These are phyloP conservation scores for Drosophila paramelanica DNA, from an alignment of 2,888 invertebrate species.

Conservation along the genomic window DNA sequence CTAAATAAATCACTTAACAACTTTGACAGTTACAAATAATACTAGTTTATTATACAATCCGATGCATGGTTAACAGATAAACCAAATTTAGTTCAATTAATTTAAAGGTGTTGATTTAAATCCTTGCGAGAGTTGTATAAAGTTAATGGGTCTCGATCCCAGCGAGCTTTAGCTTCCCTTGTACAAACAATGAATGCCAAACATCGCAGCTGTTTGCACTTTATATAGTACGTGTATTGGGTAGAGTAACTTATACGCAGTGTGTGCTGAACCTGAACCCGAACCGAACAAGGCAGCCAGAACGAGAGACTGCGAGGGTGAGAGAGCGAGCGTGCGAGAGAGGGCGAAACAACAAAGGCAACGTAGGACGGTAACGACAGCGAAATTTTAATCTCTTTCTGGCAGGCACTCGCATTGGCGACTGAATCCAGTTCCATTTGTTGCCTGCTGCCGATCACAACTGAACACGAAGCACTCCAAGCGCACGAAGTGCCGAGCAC, in stretches of 20 bases:
- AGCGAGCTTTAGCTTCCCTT: constrained; percentile 52
- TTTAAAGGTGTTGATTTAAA: constrained; percentile 2
- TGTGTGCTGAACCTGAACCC: constrained; percentile 52
- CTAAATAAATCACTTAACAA: constrained; percentile 37
- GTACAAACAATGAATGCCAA: constrained; percentile 76
- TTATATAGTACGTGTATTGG: constrained; percentile 59
- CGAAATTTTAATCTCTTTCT: constrained; percentile 49
- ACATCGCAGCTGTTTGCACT: constrained; percentile 58
- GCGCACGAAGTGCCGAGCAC: constrained; percentile 32
- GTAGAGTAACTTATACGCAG: constrained; percentile 42
- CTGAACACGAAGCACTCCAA: constrained; percentile 39
- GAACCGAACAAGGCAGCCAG: constrained; percentile 27
- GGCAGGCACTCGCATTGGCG: constrained; percentile 19
- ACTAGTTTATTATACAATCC: constrained; percentile 31
- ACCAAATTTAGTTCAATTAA: neutral
- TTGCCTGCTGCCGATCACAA: constrained; percentile 60
- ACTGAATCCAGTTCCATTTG: constrained; percentile 58
- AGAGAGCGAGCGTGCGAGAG: constrained; percentile 10
- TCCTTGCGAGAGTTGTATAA: constrained; percentile 34
- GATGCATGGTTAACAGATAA: neutral
- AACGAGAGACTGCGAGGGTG: constrained; percentile 13
- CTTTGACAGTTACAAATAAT: constrained; percentile 51
- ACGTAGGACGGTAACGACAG: constrained; percentile 23
- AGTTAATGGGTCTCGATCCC: neutral
- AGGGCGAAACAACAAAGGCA: constrained; percentile 10